Conservation (phyloP, 2,113 vertebrate species). For the Pollimyrus isidori region DNA sequence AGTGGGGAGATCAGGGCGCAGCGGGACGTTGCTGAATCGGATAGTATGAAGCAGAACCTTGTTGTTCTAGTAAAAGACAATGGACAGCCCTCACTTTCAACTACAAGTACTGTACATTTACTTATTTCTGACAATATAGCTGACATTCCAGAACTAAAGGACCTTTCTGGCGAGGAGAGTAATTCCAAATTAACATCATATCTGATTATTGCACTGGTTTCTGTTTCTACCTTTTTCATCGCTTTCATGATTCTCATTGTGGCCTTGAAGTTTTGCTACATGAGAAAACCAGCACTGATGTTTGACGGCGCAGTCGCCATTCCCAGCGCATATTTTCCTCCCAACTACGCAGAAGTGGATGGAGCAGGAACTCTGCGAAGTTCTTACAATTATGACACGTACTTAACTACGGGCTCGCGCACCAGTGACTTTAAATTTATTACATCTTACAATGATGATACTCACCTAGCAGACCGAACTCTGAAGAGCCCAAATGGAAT, state of each 20-base stretch:
- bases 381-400: conserved; percentile 48
- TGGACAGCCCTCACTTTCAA: conserved; percentile 55
- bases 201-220: conserved; percentile 48
- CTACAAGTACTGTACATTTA: conserved; percentile 47
- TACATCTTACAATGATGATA: conserved; percentile 26
- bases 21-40: conserved; percentile 35
- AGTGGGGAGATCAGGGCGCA: conserved; percentile 38
- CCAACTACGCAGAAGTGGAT: conserved; percentile 51
- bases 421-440: conserved; percentile 43
- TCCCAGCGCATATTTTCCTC: conserved; percentile 46
- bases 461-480: conserved; percentile 4
- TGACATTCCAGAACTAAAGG: conserved; percentile 44
- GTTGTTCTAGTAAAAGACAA: conserved; percentile 35
- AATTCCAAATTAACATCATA: conserved; percentile 49
- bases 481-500: conserved; percentile 2
- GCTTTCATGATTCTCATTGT: conserved; percentile 45
- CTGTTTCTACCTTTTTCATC: conserved; percentile 53
- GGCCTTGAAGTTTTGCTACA: conserved; percentile 49
- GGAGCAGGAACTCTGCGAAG: conserved; percentile 47
- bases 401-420: conserved; percentile 45
- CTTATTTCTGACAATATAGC: conserved; percentile 46
- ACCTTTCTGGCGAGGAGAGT: conserved; percentile 38
- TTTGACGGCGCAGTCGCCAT: conserved; percentile 49
- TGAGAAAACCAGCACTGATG: conserved; percentile 45
- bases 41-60: conserved; percentile 34